Conservation (phyloP, 2,113 vertebrate species). For the Periophthalmus modestus region DNA sequence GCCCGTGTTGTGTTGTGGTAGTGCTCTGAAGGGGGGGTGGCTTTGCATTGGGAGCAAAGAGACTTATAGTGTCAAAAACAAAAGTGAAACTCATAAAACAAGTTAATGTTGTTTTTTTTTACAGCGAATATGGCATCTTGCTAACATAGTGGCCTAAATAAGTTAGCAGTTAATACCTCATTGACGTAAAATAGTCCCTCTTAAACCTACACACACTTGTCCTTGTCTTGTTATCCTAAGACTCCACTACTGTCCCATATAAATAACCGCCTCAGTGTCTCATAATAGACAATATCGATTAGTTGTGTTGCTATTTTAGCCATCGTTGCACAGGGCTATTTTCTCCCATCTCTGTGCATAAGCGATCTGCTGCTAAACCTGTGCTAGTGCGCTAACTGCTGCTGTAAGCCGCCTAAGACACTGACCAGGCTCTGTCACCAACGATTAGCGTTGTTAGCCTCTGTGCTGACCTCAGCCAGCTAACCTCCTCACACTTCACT, state of each 20-base stretch:
- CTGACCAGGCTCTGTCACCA: constrained; percentile 59
- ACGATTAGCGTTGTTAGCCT: constrained; percentile 60
- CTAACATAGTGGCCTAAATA: too few relatives aligned
- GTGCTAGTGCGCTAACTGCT: not conserved
- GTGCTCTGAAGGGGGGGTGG: too few relatives aligned
- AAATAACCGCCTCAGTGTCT: constrained; percentile 1
- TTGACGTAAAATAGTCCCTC: too few relatives aligned
- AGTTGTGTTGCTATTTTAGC: not conserved
- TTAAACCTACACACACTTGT: not conserved
- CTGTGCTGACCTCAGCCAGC: constrained; percentile 58
- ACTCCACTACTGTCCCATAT: constrained; percentile 19
- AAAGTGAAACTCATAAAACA: too few relatives aligned
- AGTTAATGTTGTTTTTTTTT: too few relatives aligned
- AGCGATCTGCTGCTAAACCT: not conserved
- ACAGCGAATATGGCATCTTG: too few relatives aligned
- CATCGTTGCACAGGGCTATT: not conserved
- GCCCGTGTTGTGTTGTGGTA: too few relatives aligned
- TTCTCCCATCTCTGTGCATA: not conserved
- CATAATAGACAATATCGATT: constrained; percentile 12
- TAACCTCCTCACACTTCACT: constrained; percentile 39
- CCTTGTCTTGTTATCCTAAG: constrained; percentile 20
- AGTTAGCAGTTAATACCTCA: too few relatives aligned
- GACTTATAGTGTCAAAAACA: too few relatives aligned
- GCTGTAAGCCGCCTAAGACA: constrained; percentile 44
- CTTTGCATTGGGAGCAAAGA: too few relatives aligned